Conservation (phyloP, 2,797 vertebrate species). For the Bryconaethiops microstoma region DNA sequence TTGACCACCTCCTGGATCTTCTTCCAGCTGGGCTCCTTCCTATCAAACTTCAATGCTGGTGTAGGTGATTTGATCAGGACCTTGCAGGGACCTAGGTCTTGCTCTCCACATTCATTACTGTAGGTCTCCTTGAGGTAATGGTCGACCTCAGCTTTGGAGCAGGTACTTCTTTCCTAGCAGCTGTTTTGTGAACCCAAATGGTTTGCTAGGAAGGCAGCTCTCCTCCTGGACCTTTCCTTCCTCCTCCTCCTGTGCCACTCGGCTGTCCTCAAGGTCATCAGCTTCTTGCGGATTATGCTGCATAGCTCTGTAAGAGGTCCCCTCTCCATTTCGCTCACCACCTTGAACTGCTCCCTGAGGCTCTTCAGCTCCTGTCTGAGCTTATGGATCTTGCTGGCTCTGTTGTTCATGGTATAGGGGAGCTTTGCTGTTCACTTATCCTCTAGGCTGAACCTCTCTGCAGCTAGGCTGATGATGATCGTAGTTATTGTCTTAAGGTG, state of each 20-base stretch:
- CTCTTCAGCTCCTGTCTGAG: too few relatives aligned
- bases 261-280: background rate
- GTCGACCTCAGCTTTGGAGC: background rate
- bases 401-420: too few relatives aligned
- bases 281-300: too few relatives aligned
- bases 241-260: slow-evolving; percentile 7
- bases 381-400: too few relatives aligned
- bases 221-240: slow-evolving; percentile 12
- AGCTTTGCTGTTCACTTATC: too few relatives aligned
- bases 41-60: slow-evolving; percentile 5
- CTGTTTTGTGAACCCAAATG: slow-evolving; percentile 24
- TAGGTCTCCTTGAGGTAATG: too few relatives aligned
- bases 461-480: too few relatives aligned
- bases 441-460: too few relatives aligned
- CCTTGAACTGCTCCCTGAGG: too few relatives aligned
- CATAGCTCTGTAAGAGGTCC: too few relatives aligned
- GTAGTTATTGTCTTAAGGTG: too few relatives aligned
- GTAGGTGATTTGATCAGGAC: background rate
- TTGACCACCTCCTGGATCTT: slow-evolving; percentile 14
- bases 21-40: slow-evolving; percentile 13
- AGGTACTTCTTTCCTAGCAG: slow-evolving; percentile 3
- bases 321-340: too few relatives aligned
- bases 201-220: slow-evolving; percentile 24
- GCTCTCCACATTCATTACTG: background rate
- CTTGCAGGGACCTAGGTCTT: background rate